These are phyloP conservation scores for Lycocerus yunnanus DNA, from an alignment of 2,888 invertebrate genomes.

Conservation along the genomic window DNA sequence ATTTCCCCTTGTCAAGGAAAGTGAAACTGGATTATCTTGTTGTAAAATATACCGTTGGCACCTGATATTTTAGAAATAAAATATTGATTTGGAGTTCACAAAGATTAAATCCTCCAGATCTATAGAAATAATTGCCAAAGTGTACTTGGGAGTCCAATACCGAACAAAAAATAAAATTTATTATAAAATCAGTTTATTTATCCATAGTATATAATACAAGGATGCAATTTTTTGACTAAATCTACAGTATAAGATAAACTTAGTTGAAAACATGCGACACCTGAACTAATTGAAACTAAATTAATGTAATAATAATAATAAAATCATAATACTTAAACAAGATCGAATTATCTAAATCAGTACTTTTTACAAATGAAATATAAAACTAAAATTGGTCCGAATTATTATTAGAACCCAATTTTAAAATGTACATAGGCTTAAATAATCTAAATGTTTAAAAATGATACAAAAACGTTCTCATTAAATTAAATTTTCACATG, in stretches of 20 bases:
- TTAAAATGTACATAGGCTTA: conserved; percentile 17
- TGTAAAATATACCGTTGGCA: no score
- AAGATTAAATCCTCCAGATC: no score
- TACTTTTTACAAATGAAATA: conserved; percentile 53
- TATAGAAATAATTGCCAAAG: no score
- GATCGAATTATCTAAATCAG: conserved; percentile 48
- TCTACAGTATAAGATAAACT: conserved; percentile 33
- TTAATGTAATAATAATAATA: conserved; percentile 21
- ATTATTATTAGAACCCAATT: conserved; percentile 7
- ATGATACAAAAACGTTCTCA: neutral
- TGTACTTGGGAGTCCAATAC: neutral
- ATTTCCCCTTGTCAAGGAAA: no score
- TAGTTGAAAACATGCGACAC: conserved; percentile 28
- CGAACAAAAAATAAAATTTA: conserved; percentile 3
- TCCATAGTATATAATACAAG: conserved; percentile 37
- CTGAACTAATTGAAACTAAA: conserved; percentile 26
- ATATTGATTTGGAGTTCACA: no score
- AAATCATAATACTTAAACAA: conserved; percentile 20
- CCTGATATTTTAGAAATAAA: no score
- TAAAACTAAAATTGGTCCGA: conserved; percentile 11
- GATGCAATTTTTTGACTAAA: conserved; percentile 37
- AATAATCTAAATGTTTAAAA: neutral
- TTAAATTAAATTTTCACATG: neutral
- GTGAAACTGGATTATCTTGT: no score
- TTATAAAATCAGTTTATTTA: conserved; percentile 40